Percentiles rank a stretch among this genome's conserved stretches.
These are phyloP conservation scores for Brotula barbata DNA, from an alignment of 2,797 vertebrate species.

Conservation along the genomic window DNA sequence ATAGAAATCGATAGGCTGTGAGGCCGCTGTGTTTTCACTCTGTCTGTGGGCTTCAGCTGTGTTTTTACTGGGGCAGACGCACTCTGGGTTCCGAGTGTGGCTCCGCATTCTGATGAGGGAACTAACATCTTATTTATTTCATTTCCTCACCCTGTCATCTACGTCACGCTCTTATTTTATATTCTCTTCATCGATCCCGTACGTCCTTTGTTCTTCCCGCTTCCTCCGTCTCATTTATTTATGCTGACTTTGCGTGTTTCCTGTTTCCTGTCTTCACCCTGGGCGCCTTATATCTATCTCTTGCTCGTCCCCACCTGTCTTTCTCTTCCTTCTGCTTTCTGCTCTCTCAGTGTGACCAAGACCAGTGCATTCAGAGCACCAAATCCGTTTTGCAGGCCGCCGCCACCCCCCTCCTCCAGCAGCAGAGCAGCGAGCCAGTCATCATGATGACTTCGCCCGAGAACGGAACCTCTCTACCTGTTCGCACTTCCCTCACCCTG, in stretches of 20 bases:
- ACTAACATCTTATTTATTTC: constrained; percentile 61
- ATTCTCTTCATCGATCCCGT: not conserved
- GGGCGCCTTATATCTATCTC: constrained; percentile 11
- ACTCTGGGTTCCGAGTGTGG: constrained; percentile 33
- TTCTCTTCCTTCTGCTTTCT: constrained; percentile 1
- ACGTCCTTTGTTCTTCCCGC: constrained; percentile 2
- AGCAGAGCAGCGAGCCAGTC: constrained; percentile 89
- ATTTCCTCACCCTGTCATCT: constrained; percentile 20
- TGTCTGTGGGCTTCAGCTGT: constrained; percentile 37
- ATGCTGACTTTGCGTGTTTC: constrained; percentile 17
- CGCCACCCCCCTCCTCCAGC: constrained; percentile 89
- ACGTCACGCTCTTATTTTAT: constrained; percentile 19
- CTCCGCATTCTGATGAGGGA: constrained; percentile 49
- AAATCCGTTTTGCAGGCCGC: constrained; percentile 99
- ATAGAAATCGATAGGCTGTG: constrained; percentile 51
- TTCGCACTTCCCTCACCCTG: constrained; percentile 81
- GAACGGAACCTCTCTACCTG: constrained; percentile 83
- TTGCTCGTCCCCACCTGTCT: not conserved
- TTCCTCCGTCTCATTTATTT: constrained; percentile 8
- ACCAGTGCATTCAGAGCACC: constrained; percentile 99
- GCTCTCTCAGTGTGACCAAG: constrained; percentile 92
- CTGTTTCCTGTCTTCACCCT: constrained; percentile 16
- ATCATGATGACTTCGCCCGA: constrained; percentile 76
- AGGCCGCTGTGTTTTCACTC: constrained; percentile 36
- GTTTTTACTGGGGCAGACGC: constrained; percentile 36